Conservation (phyloP, 2,888 invertebrate genomes). For the Agrochola circellaris region DNA sequence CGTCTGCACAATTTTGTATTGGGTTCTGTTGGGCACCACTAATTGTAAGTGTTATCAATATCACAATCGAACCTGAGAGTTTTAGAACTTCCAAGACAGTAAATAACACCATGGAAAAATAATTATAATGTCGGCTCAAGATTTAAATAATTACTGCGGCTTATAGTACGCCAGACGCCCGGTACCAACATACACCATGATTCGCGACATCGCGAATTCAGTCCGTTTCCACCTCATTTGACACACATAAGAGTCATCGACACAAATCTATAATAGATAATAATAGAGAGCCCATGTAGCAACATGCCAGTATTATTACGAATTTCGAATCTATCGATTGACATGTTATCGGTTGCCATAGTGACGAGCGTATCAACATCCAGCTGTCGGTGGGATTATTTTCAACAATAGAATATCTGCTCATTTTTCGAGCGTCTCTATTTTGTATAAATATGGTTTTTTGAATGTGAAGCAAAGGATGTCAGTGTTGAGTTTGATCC, state of each 20-base stretch:
- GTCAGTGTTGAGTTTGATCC: conserved; percentile 89
- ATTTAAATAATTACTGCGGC: neutral
- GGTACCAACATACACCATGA: neutral
- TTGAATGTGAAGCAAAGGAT: conserved; percentile 75
- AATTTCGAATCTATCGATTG: conserved; percentile 77
- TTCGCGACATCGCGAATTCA: conserved; percentile 8
- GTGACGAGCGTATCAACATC: conserved; percentile 79
- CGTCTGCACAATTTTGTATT: neutral
- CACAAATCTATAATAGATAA: conserved; percentile 49
- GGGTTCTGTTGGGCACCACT: conserved; percentile 13
- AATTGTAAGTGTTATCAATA: neutral
- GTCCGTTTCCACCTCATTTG: conserved; percentile 26
- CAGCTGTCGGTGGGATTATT: conserved; percentile 57
- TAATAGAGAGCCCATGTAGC: conserved; percentile 44
- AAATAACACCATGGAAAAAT: neutral
- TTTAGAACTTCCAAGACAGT: neutral
- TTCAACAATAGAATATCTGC: conserved; percentile 70
- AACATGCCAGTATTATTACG: conserved; percentile 66
- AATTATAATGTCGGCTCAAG: neutral
- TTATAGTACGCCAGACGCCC: neutral
- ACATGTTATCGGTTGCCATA: conserved; percentile 78
- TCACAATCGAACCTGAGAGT: neutral
- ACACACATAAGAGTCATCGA: conserved; percentile 52
- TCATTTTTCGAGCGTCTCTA: conserved; percentile 70
- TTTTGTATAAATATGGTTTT: conserved; percentile 78